phyloP scores from a whole-genome alignment of 1,140 invertebrate genomes.

The Hestina assimilis region DNA sequence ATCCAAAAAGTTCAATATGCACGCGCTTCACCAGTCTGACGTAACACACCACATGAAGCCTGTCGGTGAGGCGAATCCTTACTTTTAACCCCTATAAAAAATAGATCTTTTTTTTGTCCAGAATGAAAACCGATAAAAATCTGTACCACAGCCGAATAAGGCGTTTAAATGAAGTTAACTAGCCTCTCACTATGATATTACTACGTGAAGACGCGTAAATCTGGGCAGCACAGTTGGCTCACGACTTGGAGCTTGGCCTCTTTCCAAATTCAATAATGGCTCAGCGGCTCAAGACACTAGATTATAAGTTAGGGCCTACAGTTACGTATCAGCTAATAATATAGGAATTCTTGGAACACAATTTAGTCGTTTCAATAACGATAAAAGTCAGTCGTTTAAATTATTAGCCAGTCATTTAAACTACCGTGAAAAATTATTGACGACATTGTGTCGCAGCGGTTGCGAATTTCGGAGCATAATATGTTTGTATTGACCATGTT shows the following conservation, averaged over 20 bases:
- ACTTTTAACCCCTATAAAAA: too few species aligned
- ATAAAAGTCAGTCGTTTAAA: too few species aligned
- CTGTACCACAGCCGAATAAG: slow-evolving; percentile 15
- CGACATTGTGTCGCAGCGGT: too few species aligned
- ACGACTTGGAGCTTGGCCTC: slow-evolving; percentile 30
- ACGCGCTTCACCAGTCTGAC: too few species aligned
- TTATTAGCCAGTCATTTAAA: too few species aligned
- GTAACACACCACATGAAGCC: too few species aligned
- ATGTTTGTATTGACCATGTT: too few species aligned
- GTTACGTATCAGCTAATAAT: background rate
- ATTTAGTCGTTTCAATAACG: background rate
- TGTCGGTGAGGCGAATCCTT: background rate
- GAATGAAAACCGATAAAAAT: background rate
- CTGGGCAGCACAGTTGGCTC: slow-evolving; percentile 36
- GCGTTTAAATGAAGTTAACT: slow-evolving; percentile 34
- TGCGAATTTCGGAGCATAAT: too few species aligned
- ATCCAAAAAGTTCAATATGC: too few species aligned
- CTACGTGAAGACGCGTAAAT: slow-evolving; percentile 33
- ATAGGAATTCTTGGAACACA: background rate
- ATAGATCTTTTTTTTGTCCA: background rate
- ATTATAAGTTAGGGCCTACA: slow-evolving; percentile 18
- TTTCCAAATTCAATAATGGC: slow-evolving; percentile 38
- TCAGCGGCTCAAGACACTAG: slow-evolving; percentile 27
- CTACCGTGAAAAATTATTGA: too few species aligned
- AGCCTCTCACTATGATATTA: slow-evolving; percentile 26